Conservation (phyloP, 2,888 invertebrate genomes). For the Drosophila sordidapex region DNA sequence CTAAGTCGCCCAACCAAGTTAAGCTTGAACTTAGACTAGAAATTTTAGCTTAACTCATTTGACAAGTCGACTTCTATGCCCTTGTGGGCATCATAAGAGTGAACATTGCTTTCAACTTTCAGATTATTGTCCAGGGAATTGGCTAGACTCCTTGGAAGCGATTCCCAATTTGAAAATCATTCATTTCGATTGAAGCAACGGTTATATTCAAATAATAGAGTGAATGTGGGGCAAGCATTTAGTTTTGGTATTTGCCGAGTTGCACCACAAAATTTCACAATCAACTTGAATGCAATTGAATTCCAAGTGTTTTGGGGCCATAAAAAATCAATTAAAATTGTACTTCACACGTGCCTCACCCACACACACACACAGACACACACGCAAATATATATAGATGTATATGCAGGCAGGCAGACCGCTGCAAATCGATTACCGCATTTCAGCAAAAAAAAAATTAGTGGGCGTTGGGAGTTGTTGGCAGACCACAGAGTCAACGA, state of each 20-base stretch:
- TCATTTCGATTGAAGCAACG: background rate
- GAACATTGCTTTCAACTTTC: background rate
- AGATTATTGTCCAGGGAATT: background rate
- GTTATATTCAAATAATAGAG: background rate
- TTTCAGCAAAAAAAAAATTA: conserved; percentile 24
- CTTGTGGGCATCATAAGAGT: background rate
- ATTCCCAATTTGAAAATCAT: background rate
- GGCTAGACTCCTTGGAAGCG: background rate
- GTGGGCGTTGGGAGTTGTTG: conserved; percentile 42
- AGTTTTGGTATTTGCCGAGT: conserved; percentile 1
- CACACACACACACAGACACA: conserved; percentile 12
- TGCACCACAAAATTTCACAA: conserved; percentile 31
- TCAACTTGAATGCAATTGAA: conserved; percentile 51
- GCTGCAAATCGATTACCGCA: conserved; percentile 50
- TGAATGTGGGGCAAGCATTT: background rate
- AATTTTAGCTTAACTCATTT: background rate
- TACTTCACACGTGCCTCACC: conserved; percentile 53
- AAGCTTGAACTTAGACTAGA: background rate
- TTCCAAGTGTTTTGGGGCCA: conserved; percentile 44
- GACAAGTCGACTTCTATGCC: background rate
- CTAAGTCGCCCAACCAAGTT: background rate
- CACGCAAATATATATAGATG: background rate
- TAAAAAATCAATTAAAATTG: conserved; percentile 75
- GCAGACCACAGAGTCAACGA: conserved; percentile 55
- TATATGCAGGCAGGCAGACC: background rate